Base-by-base conservation (phyloP, 2,113 vertebrate species). In the Amphiprion percula region DNA sequence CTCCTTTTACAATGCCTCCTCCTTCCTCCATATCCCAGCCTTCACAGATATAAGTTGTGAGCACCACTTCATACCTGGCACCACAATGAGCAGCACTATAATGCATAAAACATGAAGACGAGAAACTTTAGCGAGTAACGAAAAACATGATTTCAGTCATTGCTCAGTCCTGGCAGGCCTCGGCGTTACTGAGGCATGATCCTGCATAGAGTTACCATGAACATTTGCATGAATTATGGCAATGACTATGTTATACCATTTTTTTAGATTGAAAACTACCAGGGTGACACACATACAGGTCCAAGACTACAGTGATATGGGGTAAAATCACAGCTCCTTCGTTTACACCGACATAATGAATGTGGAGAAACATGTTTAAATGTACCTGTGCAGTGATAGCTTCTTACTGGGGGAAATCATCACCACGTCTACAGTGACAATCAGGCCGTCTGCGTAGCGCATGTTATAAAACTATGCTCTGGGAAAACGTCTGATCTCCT, bases 201-300 rank as follows among this genome's bases (percentile, higher is more conserved):
- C 69, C 86, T 88, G 87, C 73, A 83, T 81, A 76, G 71, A 82
- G 70, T 53, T 64, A 28, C 46, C 77, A 41, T 68, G 61, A 56
- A 79, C 50, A 60, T 82, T 44, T 69, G 44, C 55, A 68, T 26
- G 19, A 81, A 28, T 64, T 67, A 68, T 28, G 79, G 53, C 72
- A n/a, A 61, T 46, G 26, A 63, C 16, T 12, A 73, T 16, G 44
- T 60, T 61, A 71, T 64, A 65, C 72, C 17, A 52, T 72, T 56
- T 28, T 28, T 49, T 58, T 26, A 49, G 69, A 49, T 53, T 82
- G 41, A 79, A 68, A 77, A 67, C 68, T 76, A 85, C 49, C 30
- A 53, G 46, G 37, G 30, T 61, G 68, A 79, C 17, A 58, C 30
- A 84, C 55, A 59, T 21, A 52, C 39, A 68, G 47, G 68, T 79